A percentile compares a stretch with the other conserved stretches of the same genome.
Evolutionary conservation across 2,113 vertebrate species (phyloP).

Genomic region (Hyperopisus bebe): DNA sequence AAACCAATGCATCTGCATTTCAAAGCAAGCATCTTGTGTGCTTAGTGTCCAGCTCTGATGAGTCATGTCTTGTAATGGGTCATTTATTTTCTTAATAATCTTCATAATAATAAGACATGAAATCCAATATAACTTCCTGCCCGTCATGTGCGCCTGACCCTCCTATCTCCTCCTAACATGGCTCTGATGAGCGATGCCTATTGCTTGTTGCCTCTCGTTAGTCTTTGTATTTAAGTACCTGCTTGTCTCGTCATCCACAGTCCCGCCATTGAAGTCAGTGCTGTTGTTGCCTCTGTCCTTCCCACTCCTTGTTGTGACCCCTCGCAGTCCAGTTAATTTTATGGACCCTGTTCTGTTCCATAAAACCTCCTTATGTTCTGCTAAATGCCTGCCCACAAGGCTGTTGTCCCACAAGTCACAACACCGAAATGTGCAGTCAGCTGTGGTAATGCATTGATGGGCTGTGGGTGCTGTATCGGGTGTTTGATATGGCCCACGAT

Average conservation of each 20-base stretch:
- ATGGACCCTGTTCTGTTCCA: neutral
- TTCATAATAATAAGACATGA: neutral
- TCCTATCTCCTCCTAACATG: too few relatives aligned
- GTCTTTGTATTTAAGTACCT: neutral
- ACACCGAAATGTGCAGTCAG: neutral
- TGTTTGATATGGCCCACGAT: neutral
- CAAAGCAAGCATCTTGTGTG: neutral
- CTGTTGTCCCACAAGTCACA: neutral
- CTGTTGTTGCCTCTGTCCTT: neutral
- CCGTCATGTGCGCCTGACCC: neutral
- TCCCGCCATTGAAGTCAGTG: neutral
- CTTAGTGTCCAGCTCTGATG: slow-evolving; percentile 52
- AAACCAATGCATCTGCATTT: neutral
- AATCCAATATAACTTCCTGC: neutral
- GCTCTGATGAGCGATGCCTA: too few relatives aligned
- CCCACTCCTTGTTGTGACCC: neutral
- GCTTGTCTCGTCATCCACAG: neutral
- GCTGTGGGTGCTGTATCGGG: neutral
- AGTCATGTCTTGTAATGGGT: neutral
- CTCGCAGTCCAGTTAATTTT: neutral
- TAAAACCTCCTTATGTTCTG: neutral
- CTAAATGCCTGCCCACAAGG: neutral
- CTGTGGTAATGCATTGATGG: neutral
- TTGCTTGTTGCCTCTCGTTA: too few relatives aligned
- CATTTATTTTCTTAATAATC: neutral